Base-by-base conservation (phyloP, 2,797 vertebrate species). In the Coregonus ussuriensis region DNA sequence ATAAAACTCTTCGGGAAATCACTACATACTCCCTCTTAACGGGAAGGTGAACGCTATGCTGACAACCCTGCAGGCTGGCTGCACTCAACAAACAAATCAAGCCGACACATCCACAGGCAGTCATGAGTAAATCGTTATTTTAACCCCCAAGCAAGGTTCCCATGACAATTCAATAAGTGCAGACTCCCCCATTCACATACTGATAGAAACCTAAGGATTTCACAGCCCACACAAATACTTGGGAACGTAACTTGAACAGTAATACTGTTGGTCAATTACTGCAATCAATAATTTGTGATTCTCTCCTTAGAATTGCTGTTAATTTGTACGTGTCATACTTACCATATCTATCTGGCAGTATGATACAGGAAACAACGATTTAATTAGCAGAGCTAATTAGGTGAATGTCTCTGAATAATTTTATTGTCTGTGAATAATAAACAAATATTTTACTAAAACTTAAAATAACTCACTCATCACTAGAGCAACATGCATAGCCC, bases 41-140 rank as follows among this genome's bases (percentile, higher is more conserved):
- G 80, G 88, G 78, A 85, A 90, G 81, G 86, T 82, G 77, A 83
- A 89, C 76, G 79, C 47, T 18, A 4, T 29, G 52, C 79, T 82
- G 84, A 90, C 89, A 86, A 89, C 84, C 86, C 89, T 92, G 89
- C 89, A 91, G 91, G 89, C 89, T 90, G 89, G 89, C 89, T 88
- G 87, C 63, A 53, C 85, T 90, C 84, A 88, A 83, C 90, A 93
- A 93, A 93, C 91, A 93, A 92, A 93, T 93, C 89, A 92, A 81
- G 81, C 86, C 87, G 89, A 90, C 87, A 88, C 87, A 93, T 91
- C 92, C 89, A 89, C 88, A 88, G 93, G 92, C 91, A 88, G 89
- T 92, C 90, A 88, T 86, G 79, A 89, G 90, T 91, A 93, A 93
- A 94, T 92, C 93, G 91, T 93, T 93, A 85, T 86, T 92, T 92